Evolutionary conservation across 2,888 invertebrate species (phyloP), one percentile per base, ranked within the genome.

Genomic region (Tanypteryx hageni): DNA sequence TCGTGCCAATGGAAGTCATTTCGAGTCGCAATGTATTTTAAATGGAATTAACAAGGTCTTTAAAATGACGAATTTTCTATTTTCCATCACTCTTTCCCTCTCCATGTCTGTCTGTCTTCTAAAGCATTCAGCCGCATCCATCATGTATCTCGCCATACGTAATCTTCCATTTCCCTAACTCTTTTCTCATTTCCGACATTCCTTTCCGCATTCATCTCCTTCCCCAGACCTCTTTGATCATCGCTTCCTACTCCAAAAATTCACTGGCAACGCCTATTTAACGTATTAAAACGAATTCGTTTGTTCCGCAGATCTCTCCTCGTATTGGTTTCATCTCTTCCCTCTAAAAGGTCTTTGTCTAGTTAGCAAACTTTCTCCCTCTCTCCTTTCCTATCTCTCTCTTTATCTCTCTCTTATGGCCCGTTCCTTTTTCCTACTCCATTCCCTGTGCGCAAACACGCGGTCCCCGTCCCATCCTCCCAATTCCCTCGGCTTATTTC

Each of bases 301-400:
- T 31, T 8, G 10, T 18, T 14, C 31, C 16, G 14, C 44, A 31
- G 16, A 44, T 27, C 61, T 86, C 86, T 61, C 8, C 9, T 31
- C 86, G 58, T 9, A 61, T 85, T 22, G 11, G 59, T 85, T 13
- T 22, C 86, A 9, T 31, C 31, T 86, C 86, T 61, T 13, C 5
- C 76, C 61, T 58, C n/a, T 13, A 16, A 31, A 83, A 83, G 83
- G 83, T 83, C 84, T 85, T 85, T 58, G 85, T 85, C 85, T 85
- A 85, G 85, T 85, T 85, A n/a, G 84, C 57, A 56, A 84, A 57
- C 57, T 84, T 56, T n/a, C 84, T 84, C 11, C 18, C 84, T n/a
- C 16, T 84, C n/a, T n/a, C 10, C 22, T 11, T 13, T 2, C 10
- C n/a, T 84, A 7, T 56, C 84, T 56, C 85, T 85, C 14, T n/a